Evolutionary conservation across 2,888 invertebrate species (phyloP), one percentile per base, ranked within the genome.

Genomic region (Stegana nigrithorax): DNA sequence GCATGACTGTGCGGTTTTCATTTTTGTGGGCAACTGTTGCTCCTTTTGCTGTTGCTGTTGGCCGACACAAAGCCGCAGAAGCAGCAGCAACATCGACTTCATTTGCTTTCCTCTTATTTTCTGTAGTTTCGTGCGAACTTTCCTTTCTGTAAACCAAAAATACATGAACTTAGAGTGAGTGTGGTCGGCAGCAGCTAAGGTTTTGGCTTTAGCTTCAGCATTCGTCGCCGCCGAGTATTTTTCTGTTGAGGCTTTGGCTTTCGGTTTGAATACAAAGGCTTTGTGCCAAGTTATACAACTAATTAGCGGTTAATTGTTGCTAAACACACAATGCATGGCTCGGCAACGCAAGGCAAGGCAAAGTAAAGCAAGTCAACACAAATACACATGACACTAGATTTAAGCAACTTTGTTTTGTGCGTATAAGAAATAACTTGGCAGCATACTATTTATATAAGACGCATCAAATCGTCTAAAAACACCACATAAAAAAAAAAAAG

Each of bases 1-100:
- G 32, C 10, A 42, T 59, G 26, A 26, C 44, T 59, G 10, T 66
- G 26, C 47, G 61, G 58, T 26, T 65, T 58, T 50, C 32, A 50
- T 47, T 47, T 7, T 23, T 47, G 47, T 47, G 47, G 47, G 21
- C 47, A 47, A 47, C 47, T 47, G 47, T 47, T 47, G 47, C 47
- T 47, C n/a, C 45, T 23, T 47, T 36, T 36, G 36, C 36, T n/a
- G n/a, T n/a, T n/a, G n/a, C n/a, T n/a, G n/a, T n/a, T n/a, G n/a
- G 39, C 39, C 39, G 17, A 8, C 39, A 39, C n/a, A 39, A 39
- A 39, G n/a, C 39, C 17, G 17, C 5, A n/a, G 39, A n/a, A n/a
- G n/a, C 39, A n/a, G 39, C 39, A 39, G 6, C 39, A 39, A 39
- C 39, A 39, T 39, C 39, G 17, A 39, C 10, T 29, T 29, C 17